Evolutionary conservation across 2,888 invertebrate species (phyloP), one percentile per base, ranked within the genome.

Genomic region (Drosophila prostipennis): DNA sequence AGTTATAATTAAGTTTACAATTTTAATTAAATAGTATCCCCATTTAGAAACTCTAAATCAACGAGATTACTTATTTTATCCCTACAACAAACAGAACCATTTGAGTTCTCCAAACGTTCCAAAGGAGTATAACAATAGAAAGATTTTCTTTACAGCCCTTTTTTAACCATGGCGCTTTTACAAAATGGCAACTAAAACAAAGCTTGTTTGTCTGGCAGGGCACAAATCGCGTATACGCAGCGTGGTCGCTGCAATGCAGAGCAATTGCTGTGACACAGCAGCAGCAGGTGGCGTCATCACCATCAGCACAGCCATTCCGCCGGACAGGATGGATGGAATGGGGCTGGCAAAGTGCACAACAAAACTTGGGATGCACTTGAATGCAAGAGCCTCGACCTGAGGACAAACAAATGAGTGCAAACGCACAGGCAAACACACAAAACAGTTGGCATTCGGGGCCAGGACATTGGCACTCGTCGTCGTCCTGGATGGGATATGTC

Each of bases 261-360:
- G 37, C 32, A 80, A 78, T 76, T 71, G n/a, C 57, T 49, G 51
- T 79, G 46, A 56, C 48, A 48, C 23, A 45, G 39, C 51, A 56
- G 51, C 61, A 56, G 51, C 61, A 71, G 61, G 71, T 71, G 72
- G 55, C 60, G 36, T 19, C 43, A 63, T 46, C 65, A 36, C 36
- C 55, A 59, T 65, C 52, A 77, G 75, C 75, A 76, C 79, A 64
- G 77, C 34, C 16, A 48, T 48, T 16, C 39, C 34, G n/a, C 10
- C 19, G 36, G 45, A 46, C 49, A 26, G 29, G 19, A 19, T 34
- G 34, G 34, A 29, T 26, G 29, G 29, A 7, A 29, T 7, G 29
- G 2, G 13, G n/a, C 43, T 29, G 14, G 29, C 68, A 86, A 87
- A 84, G 82, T 82, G 88, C 78, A 85, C 86, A 85, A 76, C 78